Percentiles rank a stretch among this genome's conserved stretches.
These are phyloP conservation scores for Nothocercus nigrocapillus DNA, from an alignment of 2,113 vertebrate species.

Conservation along the genomic window DNA sequence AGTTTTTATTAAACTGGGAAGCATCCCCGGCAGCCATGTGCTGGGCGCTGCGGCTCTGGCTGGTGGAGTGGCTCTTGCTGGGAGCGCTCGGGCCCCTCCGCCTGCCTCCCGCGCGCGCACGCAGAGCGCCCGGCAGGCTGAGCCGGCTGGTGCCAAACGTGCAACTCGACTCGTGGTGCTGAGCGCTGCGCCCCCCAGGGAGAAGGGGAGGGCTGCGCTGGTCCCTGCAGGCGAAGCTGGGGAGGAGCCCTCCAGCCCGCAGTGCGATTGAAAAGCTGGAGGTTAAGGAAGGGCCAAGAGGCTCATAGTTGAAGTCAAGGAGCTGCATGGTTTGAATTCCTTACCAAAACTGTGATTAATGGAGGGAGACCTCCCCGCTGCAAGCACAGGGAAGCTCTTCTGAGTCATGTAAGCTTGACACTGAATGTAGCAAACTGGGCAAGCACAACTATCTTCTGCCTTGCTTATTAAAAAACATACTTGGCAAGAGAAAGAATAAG, in stretches of 20 bases:
- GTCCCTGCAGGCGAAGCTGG: background rate
- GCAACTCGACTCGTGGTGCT: accelerated
- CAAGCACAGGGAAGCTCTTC: background rate
- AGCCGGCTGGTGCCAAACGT: background rate
- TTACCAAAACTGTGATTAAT: background rate
- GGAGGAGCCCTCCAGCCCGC: background rate
- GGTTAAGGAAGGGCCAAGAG: background rate
- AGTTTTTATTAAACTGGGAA: slow-evolving; percentile 41
- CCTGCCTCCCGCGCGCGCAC: too few species aligned
- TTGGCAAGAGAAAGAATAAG: background rate
- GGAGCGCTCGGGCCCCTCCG: too few species aligned
- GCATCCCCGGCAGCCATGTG: slow-evolving; percentile 41
- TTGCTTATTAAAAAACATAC: background rate
- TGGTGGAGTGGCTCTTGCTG: slow-evolving; percentile 30
- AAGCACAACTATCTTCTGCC: background rate
- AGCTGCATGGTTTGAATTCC: background rate
- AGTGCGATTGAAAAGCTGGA: accelerated
- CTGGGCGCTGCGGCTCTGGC: slow-evolving; percentile 10
- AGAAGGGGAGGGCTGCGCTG: background rate
- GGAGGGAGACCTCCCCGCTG: background rate
- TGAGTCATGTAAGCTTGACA: background rate
- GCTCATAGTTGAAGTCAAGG: background rate
- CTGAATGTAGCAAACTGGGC: background rate
- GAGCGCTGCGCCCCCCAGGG: accelerated
- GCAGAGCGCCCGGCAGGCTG: background rate